phyloP scores from a whole-genome alignment of 2,113 vertebrate genomes.

The Thomomys bottae region DNA sequence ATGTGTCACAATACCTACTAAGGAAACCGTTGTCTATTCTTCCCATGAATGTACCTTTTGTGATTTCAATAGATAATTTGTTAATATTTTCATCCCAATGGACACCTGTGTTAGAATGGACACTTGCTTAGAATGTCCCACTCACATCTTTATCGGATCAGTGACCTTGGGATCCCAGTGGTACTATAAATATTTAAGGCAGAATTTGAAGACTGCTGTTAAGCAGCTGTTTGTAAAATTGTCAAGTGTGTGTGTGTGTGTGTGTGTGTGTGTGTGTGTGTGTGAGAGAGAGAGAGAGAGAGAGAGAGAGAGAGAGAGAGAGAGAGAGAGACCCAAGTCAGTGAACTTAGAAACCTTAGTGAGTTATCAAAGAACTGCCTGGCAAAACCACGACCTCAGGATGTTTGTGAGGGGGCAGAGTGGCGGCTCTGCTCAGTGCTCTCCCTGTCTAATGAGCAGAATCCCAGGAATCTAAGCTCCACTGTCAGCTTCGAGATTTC shows the following conservation, averaged over 20 bases:
- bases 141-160: background rate
- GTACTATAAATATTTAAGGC: background rate
- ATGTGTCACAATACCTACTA: background rate
- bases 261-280: slow-evolving; percentile 66
- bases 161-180: background rate
- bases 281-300: slow-evolving; percentile 56
- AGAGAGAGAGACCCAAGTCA: slow-evolving; percentile 68
- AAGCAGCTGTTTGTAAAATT: slow-evolving; percentile 65
- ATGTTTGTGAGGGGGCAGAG: slow-evolving; percentile 26
- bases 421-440: slow-evolving; percentile 60
- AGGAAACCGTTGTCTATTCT: background rate
- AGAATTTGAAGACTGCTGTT: slow-evolving; percentile 60
- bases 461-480: slow-evolving; percentile 70
- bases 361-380: slow-evolving; percentile 74
- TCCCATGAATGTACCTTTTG: slow-evolving; percentile 20
- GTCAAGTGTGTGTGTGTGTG: slow-evolving; percentile 71
- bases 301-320: slow-evolving; percentile 60
- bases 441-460: slow-evolving; percentile 81
- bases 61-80: background rate
- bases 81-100: slow-evolving; percentile 59
- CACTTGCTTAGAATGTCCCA: slow-evolving; percentile 11
- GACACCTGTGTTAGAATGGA: background rate
- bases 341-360: slow-evolving; percentile 49
- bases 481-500: slow-evolving; percentile 79
- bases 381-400: slow-evolving; percentile 38